Evolutionary conservation across 1,140 invertebrate species (phyloP), one percentile per base, ranked within the genome.

Genomic region (Melitaea cinxia): DNA sequence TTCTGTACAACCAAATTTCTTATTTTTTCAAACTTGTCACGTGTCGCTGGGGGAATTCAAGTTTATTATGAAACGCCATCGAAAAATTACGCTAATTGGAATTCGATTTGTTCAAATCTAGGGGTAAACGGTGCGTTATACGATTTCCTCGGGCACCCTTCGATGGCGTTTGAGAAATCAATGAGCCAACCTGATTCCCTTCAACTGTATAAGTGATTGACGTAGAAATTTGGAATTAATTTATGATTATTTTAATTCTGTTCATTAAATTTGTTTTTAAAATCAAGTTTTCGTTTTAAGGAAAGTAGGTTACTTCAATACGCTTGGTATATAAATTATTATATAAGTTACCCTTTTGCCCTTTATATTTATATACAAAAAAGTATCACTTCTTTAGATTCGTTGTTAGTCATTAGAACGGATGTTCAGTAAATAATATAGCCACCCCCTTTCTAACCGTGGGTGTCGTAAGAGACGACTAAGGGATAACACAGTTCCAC

Each of bases 81-180:
- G 54, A 57, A 61, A 56, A 68, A 47, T 52, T 33, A 68, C 59
- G 62, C 77, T 83, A 80, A 85, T 85, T 82, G 79, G 73, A 75
- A 81, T 79, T 82, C 73, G 77, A 82, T 82, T 82, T 78, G 75
- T 68, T 74, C 68, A 72, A 79, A 80, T 82, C 77, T 82, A 73
- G 47, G 77, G 82, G 73, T 78, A 77, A 78, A 75, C 72, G 70
- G 60, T 55, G 37, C 65, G 72, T 82, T 80, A 82, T 85, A 77
- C 55, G 78, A 84, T 80, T 86, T 83, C 82, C 76, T 68, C 26
- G 39, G 70, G 71, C 72, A 78, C 82, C 74, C 63, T 65, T 52
- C 65, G 65, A 71, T 78, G 72, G 70, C 76, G 77, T 76, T 83
- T 81, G 75, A 79, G 75, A 83, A 86, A 86, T 82, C 81, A 80